These are phyloP conservation scores for Bombus consobrinus DNA, from an alignment of 1,140 invertebrate genomes.

Conservation along the genomic window DNA sequence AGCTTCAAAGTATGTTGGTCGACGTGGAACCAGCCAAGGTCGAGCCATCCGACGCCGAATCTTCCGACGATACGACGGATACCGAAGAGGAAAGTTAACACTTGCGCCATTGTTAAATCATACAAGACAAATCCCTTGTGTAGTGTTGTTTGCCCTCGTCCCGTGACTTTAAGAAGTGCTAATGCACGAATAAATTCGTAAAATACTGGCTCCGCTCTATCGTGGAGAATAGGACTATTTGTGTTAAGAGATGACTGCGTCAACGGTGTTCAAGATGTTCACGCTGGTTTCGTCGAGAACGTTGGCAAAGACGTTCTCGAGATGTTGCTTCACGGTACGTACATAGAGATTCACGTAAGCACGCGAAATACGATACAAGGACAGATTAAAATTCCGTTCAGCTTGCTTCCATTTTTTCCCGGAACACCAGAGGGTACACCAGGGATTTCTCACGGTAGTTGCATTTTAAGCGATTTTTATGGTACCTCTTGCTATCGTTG, in stretches of 20 bases:
- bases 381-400: slow-evolving; percentile 75
- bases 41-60: background rate
- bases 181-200: background rate
- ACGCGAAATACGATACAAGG: slow-evolving; percentile 20
- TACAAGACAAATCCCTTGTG: background rate
- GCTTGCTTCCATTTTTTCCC: slow-evolving; percentile 72
- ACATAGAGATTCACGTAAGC: slow-evolving; percentile 36
- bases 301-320: background rate
- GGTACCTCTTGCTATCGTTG: slow-evolving; percentile 35
- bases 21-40: background rate
- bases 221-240: background rate
- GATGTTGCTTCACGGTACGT: slow-evolving; percentile 37
- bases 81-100: background rate
- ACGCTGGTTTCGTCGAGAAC: no score
- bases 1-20: slow-evolving; percentile 47
- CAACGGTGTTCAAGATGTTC: background rate
- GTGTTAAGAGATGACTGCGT: background rate
- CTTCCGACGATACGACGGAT: background rate
- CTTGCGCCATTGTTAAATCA: background rate
- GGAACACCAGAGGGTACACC: slow-evolving; percentile 58
- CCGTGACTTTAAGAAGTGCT: background rate
- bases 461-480: slow-evolving; percentile 75
- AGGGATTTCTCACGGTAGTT: slow-evolving; percentile 66
- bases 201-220: background rate
- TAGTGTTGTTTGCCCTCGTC: background rate